A percentile compares a stretch with the other conserved stretches of the same genome.
Evolutionary conservation across 2,888 invertebrate species (phyloP).

Genomic region (Drosophila picticornis): DNA sequence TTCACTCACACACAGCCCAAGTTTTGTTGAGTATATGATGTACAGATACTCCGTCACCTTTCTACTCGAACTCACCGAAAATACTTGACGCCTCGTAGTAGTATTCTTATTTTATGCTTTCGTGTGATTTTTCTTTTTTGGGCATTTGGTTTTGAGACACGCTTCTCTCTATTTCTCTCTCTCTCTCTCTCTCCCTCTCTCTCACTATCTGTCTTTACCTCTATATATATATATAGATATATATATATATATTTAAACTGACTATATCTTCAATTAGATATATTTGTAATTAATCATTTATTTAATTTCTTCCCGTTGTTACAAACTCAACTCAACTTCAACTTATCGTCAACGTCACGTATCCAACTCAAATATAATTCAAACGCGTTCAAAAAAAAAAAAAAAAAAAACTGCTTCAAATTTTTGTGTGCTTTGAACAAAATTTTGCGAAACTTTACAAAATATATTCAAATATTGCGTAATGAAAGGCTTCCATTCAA

Average conservation of each 20-base stretch:
- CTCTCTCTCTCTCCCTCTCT: slow-evolving; percentile 26
- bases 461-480: slow-evolving; percentile 49
- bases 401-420: slow-evolving; percentile 52
- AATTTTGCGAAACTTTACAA: slow-evolving; percentile 43
- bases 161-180: slow-evolving; percentile 35
- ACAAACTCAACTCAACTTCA: slow-evolving; percentile 70
- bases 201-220: slow-evolving; percentile 42
- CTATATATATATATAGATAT: slow-evolving; percentile 53
- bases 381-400: slow-evolving; percentile 28
- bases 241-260: slow-evolving; percentile 45
- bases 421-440: slow-evolving; percentile 59
- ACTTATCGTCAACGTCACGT: slow-evolving; percentile 67
- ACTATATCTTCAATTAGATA: slow-evolving; percentile 58
- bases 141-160: slow-evolving; percentile 60
- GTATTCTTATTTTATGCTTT: slow-evolving; percentile 49
- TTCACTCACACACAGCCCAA: slow-evolving; percentile 61
- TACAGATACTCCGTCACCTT: slow-evolving; percentile 30
- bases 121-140: slow-evolving; percentile 43
- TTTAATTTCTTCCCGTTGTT: slow-evolving; percentile 78
- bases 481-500: slow-evolving; percentile 84
- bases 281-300: slow-evolving; percentile 76
- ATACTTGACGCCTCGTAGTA: slow-evolving; percentile 47
- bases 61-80: slow-evolving; percentile 42
- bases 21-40: slow-evolving; percentile 47
- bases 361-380: slow-evolving; percentile 38